These are phyloP conservation scores for Diadegma fenestrale DNA, from an alignment of 2,888 invertebrate species.

Conservation along the genomic window DNA sequence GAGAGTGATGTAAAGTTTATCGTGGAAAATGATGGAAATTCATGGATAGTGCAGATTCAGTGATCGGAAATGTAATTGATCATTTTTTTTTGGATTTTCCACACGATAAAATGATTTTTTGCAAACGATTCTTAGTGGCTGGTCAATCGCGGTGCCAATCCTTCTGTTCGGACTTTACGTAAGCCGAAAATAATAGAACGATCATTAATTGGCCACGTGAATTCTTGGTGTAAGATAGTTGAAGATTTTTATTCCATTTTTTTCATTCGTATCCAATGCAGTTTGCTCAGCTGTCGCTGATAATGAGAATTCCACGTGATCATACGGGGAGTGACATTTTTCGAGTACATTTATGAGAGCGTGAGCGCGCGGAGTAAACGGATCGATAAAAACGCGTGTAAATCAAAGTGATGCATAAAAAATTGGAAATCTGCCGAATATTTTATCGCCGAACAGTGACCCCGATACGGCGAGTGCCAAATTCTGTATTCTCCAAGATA, in stretches of 20 bases:
- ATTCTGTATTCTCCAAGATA: background rate
- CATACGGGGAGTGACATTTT: slow-evolving; percentile 7
- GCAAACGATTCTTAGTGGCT: background rate
- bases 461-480: slow-evolving; percentile 30
- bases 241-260: slow-evolving; percentile 27
- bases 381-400: background rate
- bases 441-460: slow-evolving; percentile 36
- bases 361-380: background rate
- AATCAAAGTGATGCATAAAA: slow-evolving; percentile 25
- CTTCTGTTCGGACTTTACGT: background rate
- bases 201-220: slow-evolving; percentile 5
- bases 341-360: background rate
- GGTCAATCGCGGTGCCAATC: background rate
- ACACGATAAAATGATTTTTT: background rate
- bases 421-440: slow-evolving; percentile 31
- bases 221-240: background rate
- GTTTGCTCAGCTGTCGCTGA: slow-evolving; percentile 45
- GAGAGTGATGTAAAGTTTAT: background rate
- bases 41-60: slow-evolving; percentile 1
- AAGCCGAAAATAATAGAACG: background rate
- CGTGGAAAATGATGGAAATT: background rate
- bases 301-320: slow-evolving; percentile 52
- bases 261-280: background rate
- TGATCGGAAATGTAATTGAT: background rate
- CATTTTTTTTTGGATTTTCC: background rate